Evolutionary conservation across 53 echinoderm and acorn worm genomes (phyloP), one percentile per base, ranked within the genome.

Genomic region (Holothuria leucospilota): DNA sequence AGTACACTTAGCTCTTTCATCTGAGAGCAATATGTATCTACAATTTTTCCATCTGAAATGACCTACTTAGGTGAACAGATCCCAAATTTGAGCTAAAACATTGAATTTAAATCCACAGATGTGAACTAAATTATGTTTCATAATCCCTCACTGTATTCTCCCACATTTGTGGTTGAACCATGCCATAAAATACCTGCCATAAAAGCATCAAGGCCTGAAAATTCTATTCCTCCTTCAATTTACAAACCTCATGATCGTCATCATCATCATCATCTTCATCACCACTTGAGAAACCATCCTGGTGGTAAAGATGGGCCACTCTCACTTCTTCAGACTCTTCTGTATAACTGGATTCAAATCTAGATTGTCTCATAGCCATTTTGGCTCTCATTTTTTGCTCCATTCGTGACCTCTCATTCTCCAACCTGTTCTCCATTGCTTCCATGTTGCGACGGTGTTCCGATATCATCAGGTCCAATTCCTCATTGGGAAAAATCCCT

Each of bases 331-430:
- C 88, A n/a, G 13, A 39, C 27, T 82, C 71, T 6, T 16, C 71
- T 56, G 52, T 58, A 34, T 26, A 66, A 13, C 20, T 68, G 13
- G 39, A 41, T 18, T 71, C 58, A 59, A 59, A 24, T 20, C 60
- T 27, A 13, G 60, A 2, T 6, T 61, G 61, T 59, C 80, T 80
- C 80, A 20, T 39, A 16, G 30, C 80, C 9, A 80, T 38, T 60
- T 80, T 80, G 7, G 21, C 21, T 51, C 62, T 83, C 51, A 77
- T 59, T 29, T 73, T 72, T 20, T 81, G 40, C 63, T 68, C 56
- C 75, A 79, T 80, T 67, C 80, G 13, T 27, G 29, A n/a, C 81
- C 63, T 80, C 87, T 91, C 59, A 20, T 89, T 63, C 41, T 84
- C 77, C 39, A 89, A 78, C 66, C 66, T 75, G 52, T 53, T 25